Conservation (phyloP, 2,797 vertebrate species). For the Ambastaia sidthimunki region DNA sequence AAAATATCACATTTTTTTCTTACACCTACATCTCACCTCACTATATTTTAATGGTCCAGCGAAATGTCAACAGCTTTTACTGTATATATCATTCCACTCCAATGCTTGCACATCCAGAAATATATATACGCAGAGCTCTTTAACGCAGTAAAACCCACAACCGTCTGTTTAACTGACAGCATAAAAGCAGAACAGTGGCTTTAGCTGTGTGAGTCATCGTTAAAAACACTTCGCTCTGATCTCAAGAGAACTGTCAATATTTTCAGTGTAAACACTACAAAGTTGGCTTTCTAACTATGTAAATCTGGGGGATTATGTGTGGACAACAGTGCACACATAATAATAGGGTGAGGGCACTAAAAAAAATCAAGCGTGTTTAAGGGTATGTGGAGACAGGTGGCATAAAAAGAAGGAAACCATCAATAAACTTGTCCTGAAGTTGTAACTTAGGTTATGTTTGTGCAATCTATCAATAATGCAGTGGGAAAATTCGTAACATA, state of each 20-base stretch:
- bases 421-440: conserved; percentile 89
- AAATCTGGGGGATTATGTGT: conserved; percentile 37
- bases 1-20: conserved; percentile 48
- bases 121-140: neutral
- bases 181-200: conserved; percentile 6
- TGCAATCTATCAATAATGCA: conserved; percentile 96
- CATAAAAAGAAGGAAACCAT: conserved; percentile 76
- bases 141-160: conserved; percentile 12
- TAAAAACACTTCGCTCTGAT: conserved; percentile 12
- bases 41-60: conserved; percentile 13
- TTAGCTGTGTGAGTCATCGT: conserved; percentile 13
- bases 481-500: conserved; percentile 95
- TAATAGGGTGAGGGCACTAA: neutral
- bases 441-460: conserved; percentile 99
- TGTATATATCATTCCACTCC: neutral
- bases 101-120: neutral
- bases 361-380: conserved; percentile 36
- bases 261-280: conserved; percentile 41
- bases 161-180: conserved; percentile 9
- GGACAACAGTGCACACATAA: conserved; percentile 29
- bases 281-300: conserved; percentile 17
- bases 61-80: neutral
- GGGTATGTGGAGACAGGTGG: neutral
- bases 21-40: conserved; percentile 13
- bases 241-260: conserved; percentile 29